Evolutionary conservation across 1,140 invertebrate species (phyloP), one percentile per base, ranked within the genome.

Genomic region (Megathymus violae): DNA sequence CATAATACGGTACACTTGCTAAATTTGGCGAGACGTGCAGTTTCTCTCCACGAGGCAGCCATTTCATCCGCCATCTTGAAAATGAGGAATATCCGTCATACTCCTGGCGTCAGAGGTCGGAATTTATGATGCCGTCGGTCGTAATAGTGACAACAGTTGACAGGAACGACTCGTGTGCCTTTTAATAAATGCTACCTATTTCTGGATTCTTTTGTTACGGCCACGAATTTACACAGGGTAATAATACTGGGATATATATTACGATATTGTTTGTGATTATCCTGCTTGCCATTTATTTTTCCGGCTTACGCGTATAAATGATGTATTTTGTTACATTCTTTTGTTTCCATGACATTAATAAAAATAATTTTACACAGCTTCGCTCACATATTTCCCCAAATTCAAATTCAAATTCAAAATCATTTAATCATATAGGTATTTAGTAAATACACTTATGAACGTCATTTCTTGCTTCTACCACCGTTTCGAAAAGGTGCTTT

Each of bases 31-130:
- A 64, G 71, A 70, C 66, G 58, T 51, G 56, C 17, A 19, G 38
- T 47, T 69, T 68, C 61, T 38, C 48, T 67, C 71, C 74, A 74
- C 74, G 74, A 68, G 71, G 64, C 65, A 11, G 62, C 62, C 64
- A 71, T 71, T n/a, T 63, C 66, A 62, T 44, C 64, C 40, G 59
- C 52, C 68, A 60, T 66, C 52, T 69, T 72, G 52, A 41, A 31
- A 64, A 60, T 64, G 48, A 48, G 25, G 48, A 52, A 58, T 56
- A 66, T 65, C 19, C 67, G 69, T 65, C 58, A 64, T 54, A 27
- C 64, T 41, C 17, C 38, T 36, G 0, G 61, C 69, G 73, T 71
- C 66, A 69, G 38, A 25, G 61, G 36, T 14, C 11, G 50, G 60
- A 68, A 67, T 73, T 73, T 59, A 62, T 61, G 43, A 56, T 16